Percentiles rank a stretch among this genome's conserved stretches.
Evolutionary conservation across 92 coral and sea anemone genomes (phyloP).

Genomic region (Porites divaricata): DNA sequence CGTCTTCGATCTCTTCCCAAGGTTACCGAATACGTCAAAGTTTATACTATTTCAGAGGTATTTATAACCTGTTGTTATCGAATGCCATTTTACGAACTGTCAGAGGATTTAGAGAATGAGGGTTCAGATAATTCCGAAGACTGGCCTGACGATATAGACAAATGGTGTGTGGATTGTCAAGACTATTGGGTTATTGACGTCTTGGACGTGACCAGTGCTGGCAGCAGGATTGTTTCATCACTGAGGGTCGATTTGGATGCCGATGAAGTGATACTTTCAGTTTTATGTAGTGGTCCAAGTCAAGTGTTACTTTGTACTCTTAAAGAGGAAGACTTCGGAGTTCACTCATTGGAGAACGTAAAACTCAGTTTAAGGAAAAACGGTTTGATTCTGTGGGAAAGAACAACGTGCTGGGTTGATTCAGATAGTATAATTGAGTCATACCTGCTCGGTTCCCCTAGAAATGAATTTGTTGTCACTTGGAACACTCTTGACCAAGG

Average conservation of each 20-base stretch:
- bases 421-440: too few relatives aligned
- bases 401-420: too few relatives aligned
- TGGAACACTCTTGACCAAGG: not conserved
- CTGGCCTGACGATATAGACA: not conserved
- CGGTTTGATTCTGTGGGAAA: not conserved
- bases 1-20: not conserved
- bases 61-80: not conserved
- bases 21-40: too few relatives aligned
- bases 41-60: not conserved
- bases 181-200: not conserved
- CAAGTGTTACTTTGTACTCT: not conserved
- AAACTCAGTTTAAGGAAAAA: not conserved
- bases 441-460: not conserved
- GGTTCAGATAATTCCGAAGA: too few relatives aligned
- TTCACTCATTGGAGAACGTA: too few relatives aligned
- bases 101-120: not conserved
- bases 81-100: not conserved
- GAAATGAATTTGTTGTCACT: not conserved
- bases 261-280: too few relatives aligned
- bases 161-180: not conserved
- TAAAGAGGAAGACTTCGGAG: not conserved
- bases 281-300: not conserved
- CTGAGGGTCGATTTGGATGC: not conserved
- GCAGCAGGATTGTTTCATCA: not conserved
- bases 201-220: not conserved